These are phyloP conservation scores for Carassius auratus DNA, from an alignment of 2,113 vertebrate genomes.

Conservation along the genomic window DNA sequence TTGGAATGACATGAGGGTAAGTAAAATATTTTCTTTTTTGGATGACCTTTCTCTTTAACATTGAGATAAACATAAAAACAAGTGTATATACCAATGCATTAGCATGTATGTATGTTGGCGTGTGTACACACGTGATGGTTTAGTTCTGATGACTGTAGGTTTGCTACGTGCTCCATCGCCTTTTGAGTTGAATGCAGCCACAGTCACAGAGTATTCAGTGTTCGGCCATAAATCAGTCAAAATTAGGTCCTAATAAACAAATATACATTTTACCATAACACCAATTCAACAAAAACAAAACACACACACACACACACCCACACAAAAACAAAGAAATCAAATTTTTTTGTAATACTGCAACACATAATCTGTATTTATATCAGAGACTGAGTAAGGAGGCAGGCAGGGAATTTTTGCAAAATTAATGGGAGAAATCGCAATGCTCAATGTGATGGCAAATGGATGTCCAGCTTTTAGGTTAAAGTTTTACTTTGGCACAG, in stretches of 20 bases:
- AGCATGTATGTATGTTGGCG: neutral
- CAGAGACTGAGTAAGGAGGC: neutral
- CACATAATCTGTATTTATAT: neutral
- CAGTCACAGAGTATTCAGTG: conserved; percentile 92
- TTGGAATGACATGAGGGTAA: neutral
- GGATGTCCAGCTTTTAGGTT: neutral
- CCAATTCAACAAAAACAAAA: neutral
- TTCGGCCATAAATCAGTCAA: conserved; percentile 91
- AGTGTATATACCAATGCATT: neutral
- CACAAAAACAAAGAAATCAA: conserved; percentile 31
- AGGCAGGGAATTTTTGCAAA: neutral
- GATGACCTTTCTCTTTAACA: conserved; percentile 2
- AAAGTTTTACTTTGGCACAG: neutral
- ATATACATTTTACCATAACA: conserved; percentile 15
- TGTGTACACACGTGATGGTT: conserved; percentile 38
- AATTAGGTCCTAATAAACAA: conserved; percentile 83
- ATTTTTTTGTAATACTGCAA: neutral
- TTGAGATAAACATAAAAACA: neutral
- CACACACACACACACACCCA: no score
- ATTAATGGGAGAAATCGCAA: neutral
- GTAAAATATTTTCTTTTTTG: neutral
- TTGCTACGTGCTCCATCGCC: conserved; percentile 95
- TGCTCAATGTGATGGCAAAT: neutral
- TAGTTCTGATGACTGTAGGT: conserved; percentile 79
- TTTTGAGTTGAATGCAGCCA: conserved; percentile 97